Evolutionary conservation across 2,113 vertebrate genomes (phyloP).

Genomic region (Platysteira castanea): DNA sequence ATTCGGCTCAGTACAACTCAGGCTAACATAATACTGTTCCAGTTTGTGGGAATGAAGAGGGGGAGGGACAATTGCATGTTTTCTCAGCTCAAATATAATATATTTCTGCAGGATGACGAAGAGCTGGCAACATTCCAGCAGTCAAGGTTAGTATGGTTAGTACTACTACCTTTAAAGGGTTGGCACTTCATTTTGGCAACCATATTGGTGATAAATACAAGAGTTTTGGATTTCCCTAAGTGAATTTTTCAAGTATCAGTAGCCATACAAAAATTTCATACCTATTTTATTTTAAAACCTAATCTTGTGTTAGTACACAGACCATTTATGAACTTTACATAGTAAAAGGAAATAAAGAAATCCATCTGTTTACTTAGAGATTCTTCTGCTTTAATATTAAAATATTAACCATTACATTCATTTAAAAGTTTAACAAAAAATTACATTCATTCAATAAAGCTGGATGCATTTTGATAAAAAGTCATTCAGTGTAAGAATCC

Average conservation of each 20-base stretch:
- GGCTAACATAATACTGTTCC: conserved; percentile 28
- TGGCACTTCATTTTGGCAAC: background rate
- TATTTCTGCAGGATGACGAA: background rate
- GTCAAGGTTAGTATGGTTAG: background rate
- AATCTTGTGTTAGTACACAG: background rate
- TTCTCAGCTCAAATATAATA: background rate
- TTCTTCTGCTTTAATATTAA: background rate
- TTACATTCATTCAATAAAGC: background rate
- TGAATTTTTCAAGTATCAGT: background rate
- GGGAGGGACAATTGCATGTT: background rate
- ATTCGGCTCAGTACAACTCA: conserved; percentile 23
- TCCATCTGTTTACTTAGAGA: background rate
- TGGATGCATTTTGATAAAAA: background rate
- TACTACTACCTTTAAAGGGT: background rate
- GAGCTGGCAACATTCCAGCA: background rate
- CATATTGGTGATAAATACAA: background rate
- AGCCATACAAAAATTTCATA: background rate
- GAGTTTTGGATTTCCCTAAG: background rate
- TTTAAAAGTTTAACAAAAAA: background rate
- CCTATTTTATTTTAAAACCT: background rate
- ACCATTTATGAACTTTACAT: background rate
- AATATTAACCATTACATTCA: background rate
- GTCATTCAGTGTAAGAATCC: background rate
- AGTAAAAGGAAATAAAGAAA: background rate
- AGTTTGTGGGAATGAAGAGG: conserved; percentile 14